Evolutionary conservation across 2,797 vertebrate species (phyloP), one percentile per base, ranked within the genome.

Genomic region (Varecia variegata): DNA sequence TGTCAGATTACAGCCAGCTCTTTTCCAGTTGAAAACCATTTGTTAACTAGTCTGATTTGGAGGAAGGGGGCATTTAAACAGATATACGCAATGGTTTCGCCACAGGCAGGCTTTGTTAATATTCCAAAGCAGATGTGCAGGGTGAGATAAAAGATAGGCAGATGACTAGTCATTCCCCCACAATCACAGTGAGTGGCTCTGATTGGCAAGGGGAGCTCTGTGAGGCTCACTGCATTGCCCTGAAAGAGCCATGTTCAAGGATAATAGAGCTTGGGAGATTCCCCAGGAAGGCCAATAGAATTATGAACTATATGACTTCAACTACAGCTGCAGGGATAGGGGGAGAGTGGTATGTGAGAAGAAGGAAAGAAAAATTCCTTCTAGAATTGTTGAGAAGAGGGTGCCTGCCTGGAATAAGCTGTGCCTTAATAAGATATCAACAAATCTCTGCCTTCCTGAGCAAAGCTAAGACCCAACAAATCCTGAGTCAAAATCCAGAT

Each of bases 111-210:
- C 88, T 90, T 94, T 90, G 81, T 82, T 88, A 84, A 87, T 96
- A 74, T 85, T 93, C 81, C 43, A 81, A 90, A 87, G 84, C 95
- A 96, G 96, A 88, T 91, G 74, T 96, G 67, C 30, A 68, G 84
- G 40, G 65, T 71, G 35, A 88, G 54, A 54, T 58, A 83, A 90
- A 77, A 96, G 27, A 80, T 81, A 95, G 88, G 82, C 86, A 82
- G 74, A 54, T 94, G 86, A 56, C 74, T 88, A 81, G 74, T 65
- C 80, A 43, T 79, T 40, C 62, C 23, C 43, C 82, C 47, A 7
- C 76, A 54, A 81, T 58, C 92, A 84, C 84, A 68, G 5, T 73
- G 79, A 81, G 7, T 73, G 74, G 62, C 79, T 93, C n/a, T 54
- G 62, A 23, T 58, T 83, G 74, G 79, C 60, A 92, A 94, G 38